A percentile compares a stretch with the other conserved stretches of the same genome.
These are phyloP conservation scores for Epizoanthus scotinus DNA, from an alignment of 92 coral and sea anemone genomes.

Conservation along the genomic window DNA sequence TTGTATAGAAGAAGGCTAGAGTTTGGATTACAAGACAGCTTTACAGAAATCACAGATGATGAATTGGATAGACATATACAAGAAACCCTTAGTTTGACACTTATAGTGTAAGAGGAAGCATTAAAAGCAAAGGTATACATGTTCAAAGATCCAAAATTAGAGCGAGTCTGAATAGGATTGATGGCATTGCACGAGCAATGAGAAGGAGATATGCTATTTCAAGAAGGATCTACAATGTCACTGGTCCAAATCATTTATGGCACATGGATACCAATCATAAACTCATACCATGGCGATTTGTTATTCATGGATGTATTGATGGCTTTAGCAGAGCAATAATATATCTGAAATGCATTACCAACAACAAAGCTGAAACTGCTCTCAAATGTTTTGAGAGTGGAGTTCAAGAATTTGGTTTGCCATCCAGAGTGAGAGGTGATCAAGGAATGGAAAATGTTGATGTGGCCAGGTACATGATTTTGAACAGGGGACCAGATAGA, in stretches of 20 bases:
- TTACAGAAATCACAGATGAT: constrained; percentile 32
- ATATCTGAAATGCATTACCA: constrained; percentile 27
- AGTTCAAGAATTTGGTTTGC: constrained; percentile 32
- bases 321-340: constrained; percentile 40
- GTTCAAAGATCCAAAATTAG: constrained; percentile 33
- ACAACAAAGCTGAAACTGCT: constrained; percentile 32
- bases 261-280: constrained; percentile 23
- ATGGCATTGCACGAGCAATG: constrained; percentile 19
- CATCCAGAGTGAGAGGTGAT: constrained; percentile 35
- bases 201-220: constrained; percentile 25
- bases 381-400: constrained; percentile 22
- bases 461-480: constrained; percentile 30
- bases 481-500: constrained; percentile 27
- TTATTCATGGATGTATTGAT: constrained; percentile 37
- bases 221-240: constrained; percentile 31
- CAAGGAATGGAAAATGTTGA: constrained; percentile 29
- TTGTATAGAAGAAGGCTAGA: constrained; percentile 42
- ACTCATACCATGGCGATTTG: constrained; percentile 30
- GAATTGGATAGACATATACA: constrained; percentile 41
- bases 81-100: constrained; percentile 39
- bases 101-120: constrained; percentile 42
- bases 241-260: constrained; percentile 28
- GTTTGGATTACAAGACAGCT: constrained; percentile 40
- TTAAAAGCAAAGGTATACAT: constrained; percentile 11
- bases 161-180: constrained; percentile 45